Evolutionary conservation across 1,140 invertebrate genomes (phyloP).

Genomic region (Leptestheria dahalacensis): DNA sequence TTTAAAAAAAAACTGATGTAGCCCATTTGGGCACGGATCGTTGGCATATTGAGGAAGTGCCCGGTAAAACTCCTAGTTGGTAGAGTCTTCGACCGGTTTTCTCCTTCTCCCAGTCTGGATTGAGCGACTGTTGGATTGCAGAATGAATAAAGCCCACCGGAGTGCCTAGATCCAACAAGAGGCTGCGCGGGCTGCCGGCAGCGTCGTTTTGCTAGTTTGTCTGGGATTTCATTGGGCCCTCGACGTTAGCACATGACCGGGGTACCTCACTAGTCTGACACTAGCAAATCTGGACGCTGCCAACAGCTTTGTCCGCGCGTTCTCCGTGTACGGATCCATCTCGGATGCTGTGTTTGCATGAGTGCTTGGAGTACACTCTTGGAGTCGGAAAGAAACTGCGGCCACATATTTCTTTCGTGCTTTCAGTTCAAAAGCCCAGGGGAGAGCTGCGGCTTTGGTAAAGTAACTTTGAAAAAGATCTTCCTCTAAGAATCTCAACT

Average conservation of each 20-base stretch:
- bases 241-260: not conserved
- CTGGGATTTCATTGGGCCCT: not conserved
- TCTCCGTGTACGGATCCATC: not conserved
- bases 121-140: too few relatives aligned
- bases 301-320: not conserved
- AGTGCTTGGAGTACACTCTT: not conserved
- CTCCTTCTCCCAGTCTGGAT: too few relatives aligned
- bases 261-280: not conserved
- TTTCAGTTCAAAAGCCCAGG: not conserved
- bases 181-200: not conserved
- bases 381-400: too few relatives aligned
- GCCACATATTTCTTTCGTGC: not conserved
- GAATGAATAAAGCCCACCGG: not conserved
- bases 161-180: not conserved
- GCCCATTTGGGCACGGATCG: too few relatives aligned
- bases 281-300: not conserved
- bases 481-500: too few relatives aligned
- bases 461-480: not conserved
- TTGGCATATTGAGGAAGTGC: too few relatives aligned
- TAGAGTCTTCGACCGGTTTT: too few relatives aligned
- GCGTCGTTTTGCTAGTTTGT: not conserved
- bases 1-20: too few relatives aligned
- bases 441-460: not conserved
- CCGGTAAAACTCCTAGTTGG: too few relatives aligned
- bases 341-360: not conserved